These are phyloP conservation scores for Rhinoderma darwinii DNA, from an alignment of 2,113 vertebrate genomes.

Conservation along the genomic window DNA sequence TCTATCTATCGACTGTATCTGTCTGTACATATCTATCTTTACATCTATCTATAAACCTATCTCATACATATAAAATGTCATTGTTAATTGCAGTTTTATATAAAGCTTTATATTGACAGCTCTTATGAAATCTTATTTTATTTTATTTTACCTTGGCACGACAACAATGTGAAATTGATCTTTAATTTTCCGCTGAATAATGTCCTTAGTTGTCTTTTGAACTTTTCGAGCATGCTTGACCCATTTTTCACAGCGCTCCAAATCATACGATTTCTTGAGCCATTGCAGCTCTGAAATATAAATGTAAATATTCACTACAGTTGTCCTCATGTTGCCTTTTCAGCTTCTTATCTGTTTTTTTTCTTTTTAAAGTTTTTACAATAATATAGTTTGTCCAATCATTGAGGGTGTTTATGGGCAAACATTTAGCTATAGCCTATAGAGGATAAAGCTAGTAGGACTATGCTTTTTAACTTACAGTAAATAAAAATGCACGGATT, in stretches of 20 bases:
- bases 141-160: conserved; percentile 49
- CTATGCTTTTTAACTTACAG: background rate
- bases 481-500: background rate
- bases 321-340: conserved; percentile 49
- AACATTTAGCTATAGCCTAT: background rate
- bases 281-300: conserved; percentile 60
- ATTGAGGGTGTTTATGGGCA: too few relatives aligned
- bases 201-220: conserved; percentile 59
- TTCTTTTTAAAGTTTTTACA: background rate
- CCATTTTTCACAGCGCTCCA: conserved; percentile 67
- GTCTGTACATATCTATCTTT: too few relatives aligned
- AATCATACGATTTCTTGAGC: conserved; percentile 60
- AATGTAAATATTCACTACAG: conserved; percentile 11
- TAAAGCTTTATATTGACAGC: background rate
- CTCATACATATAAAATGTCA: too few relatives aligned
- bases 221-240: conserved; percentile 67
- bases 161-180: conserved; percentile 58
- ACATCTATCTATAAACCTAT: too few relatives aligned
- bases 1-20: too few relatives aligned
- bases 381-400: background rate
- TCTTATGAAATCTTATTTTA: background rate
- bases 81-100: background rate
- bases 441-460: background rate
- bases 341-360: background rate
- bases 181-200: conserved; percentile 61